Base-by-base conservation (phyloP, 2,797 vertebrate genomes). In the Hypotaenidia philippensis region DNA sequence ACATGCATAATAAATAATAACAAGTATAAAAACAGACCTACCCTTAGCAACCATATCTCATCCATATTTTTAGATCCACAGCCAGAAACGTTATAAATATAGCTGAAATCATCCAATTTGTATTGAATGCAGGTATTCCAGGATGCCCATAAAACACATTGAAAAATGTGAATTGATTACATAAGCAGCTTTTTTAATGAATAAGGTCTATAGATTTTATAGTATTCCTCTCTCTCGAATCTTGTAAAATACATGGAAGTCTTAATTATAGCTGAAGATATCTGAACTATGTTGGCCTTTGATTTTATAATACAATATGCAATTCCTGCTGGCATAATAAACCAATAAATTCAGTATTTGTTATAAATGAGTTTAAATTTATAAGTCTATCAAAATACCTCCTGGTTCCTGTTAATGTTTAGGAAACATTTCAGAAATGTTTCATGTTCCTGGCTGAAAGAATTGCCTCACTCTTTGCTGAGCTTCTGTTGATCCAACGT, bases 301-400 rank as follows among this genome's bases (percentile, higher is more conserved):
- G 93, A 95, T 98, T 98, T 98, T 98, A 98, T 96, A 97, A 97
- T 97, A 97, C 89, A 97, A 95, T 94, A 95, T 97, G 94, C 80
- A 97, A 98, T 97, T 98, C 98, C 97, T 98, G 95, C 97, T 96
- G 88, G 76, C 96, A 96, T 94, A 98, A 96, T 98, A 98, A 98
- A 97, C 97, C 97, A 97, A 98, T 98, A 98, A 98, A 96, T 97
- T 95, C 96, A 97, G 96, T 97, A 97, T 97, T 97, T 97, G 91
- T 96, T 97, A 96, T 97, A 97, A 98, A 97, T 96, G 93, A 97
- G 91, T 97, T 94, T 96, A 97, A 97, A 96, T 98, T 98, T 98
- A 98, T 97, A 98, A 97, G 97, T 95, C 97, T 97, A 98, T 97
- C 96, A 98, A 98, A 98, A 98, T 98, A 97, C 97, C 97, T 98